These are phyloP conservation scores for Peromyscus aztecus DNA, from an alignment of 2,797 vertebrate genomes.

Conservation along the genomic window DNA sequence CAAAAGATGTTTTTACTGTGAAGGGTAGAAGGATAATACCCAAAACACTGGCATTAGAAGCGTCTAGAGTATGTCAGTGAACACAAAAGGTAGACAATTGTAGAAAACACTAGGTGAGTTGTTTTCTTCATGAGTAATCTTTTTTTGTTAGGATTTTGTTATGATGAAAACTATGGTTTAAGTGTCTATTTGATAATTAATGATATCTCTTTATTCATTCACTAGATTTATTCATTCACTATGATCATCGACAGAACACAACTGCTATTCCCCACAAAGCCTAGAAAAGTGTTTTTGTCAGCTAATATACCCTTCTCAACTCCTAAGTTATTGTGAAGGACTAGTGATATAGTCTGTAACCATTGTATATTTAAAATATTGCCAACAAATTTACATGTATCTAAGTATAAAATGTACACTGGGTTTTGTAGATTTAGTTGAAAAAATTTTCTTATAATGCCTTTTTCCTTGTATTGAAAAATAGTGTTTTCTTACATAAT, in stretches of 20 bases:
- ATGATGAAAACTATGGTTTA: conserved; percentile 26
- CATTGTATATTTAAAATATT: not conserved
- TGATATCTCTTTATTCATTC: not conserved
- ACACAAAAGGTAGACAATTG: not conserved
- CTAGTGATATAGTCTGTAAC: not conserved
- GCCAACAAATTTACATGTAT: not conserved
- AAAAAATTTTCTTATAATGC: not conserved
- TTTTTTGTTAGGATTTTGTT: conserved; percentile 48
- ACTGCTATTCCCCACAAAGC: not conserved
- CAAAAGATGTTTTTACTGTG: not conserved
- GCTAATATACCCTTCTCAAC: not conserved
- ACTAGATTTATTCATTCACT: too few species aligned
- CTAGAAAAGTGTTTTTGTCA: not conserved
- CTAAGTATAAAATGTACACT: not conserved
- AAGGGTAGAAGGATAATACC: not conserved
- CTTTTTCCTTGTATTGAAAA: not conserved
- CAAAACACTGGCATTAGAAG: not conserved
- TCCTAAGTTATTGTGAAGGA: not conserved
- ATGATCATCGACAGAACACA: not conserved
- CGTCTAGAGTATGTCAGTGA: not conserved
- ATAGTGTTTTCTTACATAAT: not conserved
- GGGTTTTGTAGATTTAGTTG: not conserved
- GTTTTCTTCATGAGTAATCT: not conserved
- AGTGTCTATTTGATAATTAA: not conserved
- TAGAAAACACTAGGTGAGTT: not conserved